Conservation (phyloP, 2,888 invertebrate genomes). For the Stratiomys singularior region DNA sequence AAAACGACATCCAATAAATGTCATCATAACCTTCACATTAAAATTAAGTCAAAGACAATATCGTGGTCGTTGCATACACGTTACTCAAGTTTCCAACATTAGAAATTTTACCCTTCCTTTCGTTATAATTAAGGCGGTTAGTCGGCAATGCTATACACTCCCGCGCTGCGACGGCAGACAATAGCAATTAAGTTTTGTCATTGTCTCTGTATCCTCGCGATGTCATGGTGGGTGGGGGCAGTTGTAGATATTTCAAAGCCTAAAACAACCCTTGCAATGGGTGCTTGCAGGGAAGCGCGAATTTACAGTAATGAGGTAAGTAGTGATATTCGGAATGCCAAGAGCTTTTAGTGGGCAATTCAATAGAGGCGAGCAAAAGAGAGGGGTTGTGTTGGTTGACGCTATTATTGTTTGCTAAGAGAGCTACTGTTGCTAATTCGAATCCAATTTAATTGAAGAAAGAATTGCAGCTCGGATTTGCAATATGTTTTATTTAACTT, state of each 20-base stretch:
- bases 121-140: slow-evolving; percentile 11
- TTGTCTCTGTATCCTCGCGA: not conserved
- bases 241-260: too few relatives aligned
- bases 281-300: not conserved
- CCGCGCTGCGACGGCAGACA: not conserved
- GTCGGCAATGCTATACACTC: not conserved
- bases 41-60: too few relatives aligned
- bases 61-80: too few relatives aligned
- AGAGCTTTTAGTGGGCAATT: not conserved
- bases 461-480: too few relatives aligned
- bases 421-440: too few relatives aligned
- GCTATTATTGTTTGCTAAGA: not conserved
- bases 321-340: not conserved
- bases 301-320: not conserved
- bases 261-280: too few relatives aligned
- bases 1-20: too few relatives aligned
- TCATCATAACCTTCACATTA: too few relatives aligned
- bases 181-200: not conserved
- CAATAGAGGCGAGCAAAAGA: not conserved
- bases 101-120: not conserved
- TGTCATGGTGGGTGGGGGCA: not conserved
- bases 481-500: too few relatives aligned
- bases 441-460: too few relatives aligned
- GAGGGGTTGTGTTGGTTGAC: too few relatives aligned
- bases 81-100: too few relatives aligned